Base-by-base conservation (phyloP, 2,888 invertebrate species). In the Lasius platythorax region DNA sequence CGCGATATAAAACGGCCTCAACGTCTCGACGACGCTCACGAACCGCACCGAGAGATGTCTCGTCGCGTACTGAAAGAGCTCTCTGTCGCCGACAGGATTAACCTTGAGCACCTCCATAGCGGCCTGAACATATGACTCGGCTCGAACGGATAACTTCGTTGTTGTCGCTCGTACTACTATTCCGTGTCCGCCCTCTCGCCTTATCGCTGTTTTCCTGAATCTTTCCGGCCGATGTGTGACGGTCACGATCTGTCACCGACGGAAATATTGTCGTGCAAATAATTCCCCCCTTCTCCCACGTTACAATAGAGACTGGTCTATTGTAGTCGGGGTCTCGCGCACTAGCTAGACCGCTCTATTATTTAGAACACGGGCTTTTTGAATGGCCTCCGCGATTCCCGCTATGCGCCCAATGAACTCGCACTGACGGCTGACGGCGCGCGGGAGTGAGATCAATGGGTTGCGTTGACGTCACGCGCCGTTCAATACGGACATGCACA, bases 11-110 rank as follows among this genome's bases (percentile, higher is more conserved):
- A 61, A 8, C 4, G 37, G 37, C 37, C 23, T 50, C 64, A n/a
- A 33, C 23, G 8, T 11, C 33, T 23, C 43, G 53, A n/a, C 28
- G 23, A 66, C 23, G 18, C 18, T 18, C 70, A 15, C 33, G 78
- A 87, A 87, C 87, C 86, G 58, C 85, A 88, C 92, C 88, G 89
- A 88, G 83, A 91, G 92, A 90, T 91, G 90, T 89, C 90, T 92
- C 91, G 89, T 83, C 72, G 88, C 88, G 87, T 87, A 92, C 91
- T 92, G 87, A 90, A 90, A 85, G 84, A 61, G 83, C 53, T 78
- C 82, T 33, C 50, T 53, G 64, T 67, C 46, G 50, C 43, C 58
- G 67, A 58, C 58, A 67, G 75, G 85, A 84, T 87, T 85, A 85
- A 89, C 89, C 50, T 86, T 85, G 72, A 85, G 50, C 76, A 73